Percentiles rank a stretch among this genome's conserved stretches.
Conservation (phyloP, 2,888 invertebrate genomes). For the Microctonus aethiopoides region DNA sequence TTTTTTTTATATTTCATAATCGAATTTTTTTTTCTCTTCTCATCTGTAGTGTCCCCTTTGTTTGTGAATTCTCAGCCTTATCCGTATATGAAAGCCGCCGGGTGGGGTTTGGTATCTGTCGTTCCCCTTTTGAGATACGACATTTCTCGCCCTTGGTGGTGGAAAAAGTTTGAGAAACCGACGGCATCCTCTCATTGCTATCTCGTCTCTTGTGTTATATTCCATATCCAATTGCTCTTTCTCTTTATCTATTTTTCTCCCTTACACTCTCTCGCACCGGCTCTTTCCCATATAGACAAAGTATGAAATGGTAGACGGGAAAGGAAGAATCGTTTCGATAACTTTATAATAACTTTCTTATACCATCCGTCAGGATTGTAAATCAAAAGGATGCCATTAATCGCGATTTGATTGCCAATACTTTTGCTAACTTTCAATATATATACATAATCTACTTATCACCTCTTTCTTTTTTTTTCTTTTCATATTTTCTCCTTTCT, state of each 20-base stretch:
- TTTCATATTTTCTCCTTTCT: not conserved
- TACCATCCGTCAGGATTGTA: conserved; percentile 40
- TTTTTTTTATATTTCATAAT: not conserved
- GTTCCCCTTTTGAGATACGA: conserved; percentile 22
- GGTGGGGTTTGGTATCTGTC: conserved; percentile 4
- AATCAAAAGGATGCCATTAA: conserved; percentile 57
- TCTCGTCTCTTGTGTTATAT: not conserved
- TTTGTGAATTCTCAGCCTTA: conserved; percentile 24
- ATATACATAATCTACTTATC: conserved; percentile 30
- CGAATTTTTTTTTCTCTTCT: not conserved
- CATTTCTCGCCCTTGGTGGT: not conserved
- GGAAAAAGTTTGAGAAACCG: conserved; percentile 28
- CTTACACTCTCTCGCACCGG: not conserved
- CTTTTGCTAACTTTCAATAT: conserved; percentile 51
- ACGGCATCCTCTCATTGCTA: not conserved
- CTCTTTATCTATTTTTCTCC: conserved; percentile 6
- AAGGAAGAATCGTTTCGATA: conserved; percentile 37
- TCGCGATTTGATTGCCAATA: conserved; percentile 55
- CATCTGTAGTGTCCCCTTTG: conserved; percentile 1
- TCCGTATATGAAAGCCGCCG: conserved; percentile 10
- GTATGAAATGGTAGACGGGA: conserved; percentile 22
- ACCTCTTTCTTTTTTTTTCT: not conserved
- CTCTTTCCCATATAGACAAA: not conserved
- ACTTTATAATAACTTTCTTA: conserved; percentile 41
- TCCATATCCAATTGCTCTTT: not conserved